Percentiles rank a stretch among this genome's conserved stretches.
Conservation (phyloP, 2,113 vertebrate species). For the Zosterops lateralis region DNA sequence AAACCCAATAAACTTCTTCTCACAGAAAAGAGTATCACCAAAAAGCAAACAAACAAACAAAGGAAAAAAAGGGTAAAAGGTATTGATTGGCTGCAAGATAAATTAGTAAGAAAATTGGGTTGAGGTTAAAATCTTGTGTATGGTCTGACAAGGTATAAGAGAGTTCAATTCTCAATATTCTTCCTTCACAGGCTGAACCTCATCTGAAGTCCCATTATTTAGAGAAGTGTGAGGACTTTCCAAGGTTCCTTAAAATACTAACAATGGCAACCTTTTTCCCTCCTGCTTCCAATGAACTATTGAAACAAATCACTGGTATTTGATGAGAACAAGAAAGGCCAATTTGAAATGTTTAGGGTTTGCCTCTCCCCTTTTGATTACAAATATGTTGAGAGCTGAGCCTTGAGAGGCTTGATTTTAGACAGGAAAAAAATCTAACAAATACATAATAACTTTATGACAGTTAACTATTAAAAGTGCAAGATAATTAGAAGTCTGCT, state of each 20-base stretch:
- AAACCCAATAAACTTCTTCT: neutral
- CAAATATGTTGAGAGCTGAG: neutral
- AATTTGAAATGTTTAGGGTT: neutral
- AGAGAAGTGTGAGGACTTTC: neutral
- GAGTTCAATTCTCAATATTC: neutral
- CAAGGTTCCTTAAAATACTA: neutral
- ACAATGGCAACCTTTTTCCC: neutral
- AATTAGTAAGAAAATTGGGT: neutral
- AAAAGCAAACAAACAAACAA: neutral
- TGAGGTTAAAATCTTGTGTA: neutral
- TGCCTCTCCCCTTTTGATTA: neutral
- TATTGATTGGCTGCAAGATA: neutral
- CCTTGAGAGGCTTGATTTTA: neutral
- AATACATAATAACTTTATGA: neutral
- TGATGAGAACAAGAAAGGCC: neutral
- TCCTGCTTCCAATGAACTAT: neutral
- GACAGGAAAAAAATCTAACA: neutral
- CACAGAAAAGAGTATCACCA: neutral
- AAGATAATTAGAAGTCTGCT: neutral
- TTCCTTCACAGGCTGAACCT: neutral
- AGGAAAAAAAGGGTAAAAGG: neutral
- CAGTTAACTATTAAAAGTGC: neutral
- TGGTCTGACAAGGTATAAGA: neutral
- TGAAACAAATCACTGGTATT: neutral
- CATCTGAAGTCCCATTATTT: neutral